Base-by-base conservation (phyloP, 2,797 vertebrate species). In the Malurus splendens region DNA sequence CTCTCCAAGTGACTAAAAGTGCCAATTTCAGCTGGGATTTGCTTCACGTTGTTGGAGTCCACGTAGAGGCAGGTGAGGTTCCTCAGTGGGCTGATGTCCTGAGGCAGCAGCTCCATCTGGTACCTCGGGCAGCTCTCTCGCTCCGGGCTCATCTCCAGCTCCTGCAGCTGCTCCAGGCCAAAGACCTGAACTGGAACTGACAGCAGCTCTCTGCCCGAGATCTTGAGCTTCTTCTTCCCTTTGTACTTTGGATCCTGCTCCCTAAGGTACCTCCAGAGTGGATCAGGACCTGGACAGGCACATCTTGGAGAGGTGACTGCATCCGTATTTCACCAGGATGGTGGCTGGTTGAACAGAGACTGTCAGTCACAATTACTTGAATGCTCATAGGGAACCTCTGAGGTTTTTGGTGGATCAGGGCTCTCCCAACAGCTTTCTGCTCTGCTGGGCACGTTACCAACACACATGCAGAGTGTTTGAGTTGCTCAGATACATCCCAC, bases 91-190 rank as follows among this genome's bases (percentile, higher is more conserved):
- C 93, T 14, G 9, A 96, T 95, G 25, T 96, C 89, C 25, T 2
- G 72, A 6, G 96, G 95, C 12, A 97, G 76, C 10, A 84, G 51
- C 47, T 86, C 75, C 92, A 96, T 79, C 11, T 18, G 60, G 65
- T 96, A 95, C 36, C 39, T 89, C 57, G 96, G 83, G 67, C 94
- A 93, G 39, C 94, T 96, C 55, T 97, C 93, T 52, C 77, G 10
- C 83, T 96, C 95, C 3, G 92, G 94, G 41, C 92, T 97, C 93
- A 97, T 96, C 78, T 96, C 93, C 64, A 97, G 72, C 44, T 91
- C 85, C n/a, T 93, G 78, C 77, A 96, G 71, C 32, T 94, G 77
- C 42, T 96, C 91, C 78, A 96, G 44, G 23, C 51, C 33, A 41
- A 97, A 96, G 19, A 96, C 50, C 44, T 92, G 78, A 1, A 0